Conservation (phyloP, 2,888 invertebrate genomes). For the Hedychridium roseum region DNA sequence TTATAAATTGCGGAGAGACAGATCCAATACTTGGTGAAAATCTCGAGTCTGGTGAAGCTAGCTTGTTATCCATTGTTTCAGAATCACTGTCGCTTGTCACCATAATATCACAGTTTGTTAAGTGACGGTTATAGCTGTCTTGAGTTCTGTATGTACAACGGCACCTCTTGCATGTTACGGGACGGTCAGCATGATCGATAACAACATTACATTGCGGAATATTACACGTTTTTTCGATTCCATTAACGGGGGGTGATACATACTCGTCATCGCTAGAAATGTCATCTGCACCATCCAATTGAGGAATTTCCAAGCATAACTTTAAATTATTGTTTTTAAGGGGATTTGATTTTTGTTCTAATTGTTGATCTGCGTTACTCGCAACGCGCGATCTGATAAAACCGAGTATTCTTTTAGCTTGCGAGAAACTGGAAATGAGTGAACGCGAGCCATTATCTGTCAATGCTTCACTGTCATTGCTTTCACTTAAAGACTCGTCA, state of each 20-base stretch:
- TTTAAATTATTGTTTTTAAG: constrained; percentile 30
- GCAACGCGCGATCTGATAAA: constrained; percentile 62
- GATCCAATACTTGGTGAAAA: constrained; percentile 49
- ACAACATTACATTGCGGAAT: constrained; percentile 42
- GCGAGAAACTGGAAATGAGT: constrained; percentile 65
- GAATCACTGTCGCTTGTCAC: constrained; percentile 85
- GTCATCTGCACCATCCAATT: constrained; percentile 77
- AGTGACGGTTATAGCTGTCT: constrained; percentile 82
- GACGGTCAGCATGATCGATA: constrained; percentile 70
- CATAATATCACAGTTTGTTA: constrained; percentile 80
- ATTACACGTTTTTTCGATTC: constrained; percentile 22
- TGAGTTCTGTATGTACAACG: constrained; percentile 86
- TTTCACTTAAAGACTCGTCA: constrained; percentile 67
- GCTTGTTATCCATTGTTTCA: constrained; percentile 67
- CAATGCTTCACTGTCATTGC: constrained; percentile 55
- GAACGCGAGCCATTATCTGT: constrained; percentile 63
- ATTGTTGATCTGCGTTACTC: constrained; percentile 9
- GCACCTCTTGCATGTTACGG: constrained; percentile 87
- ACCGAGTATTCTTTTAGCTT: constrained; percentile 63
- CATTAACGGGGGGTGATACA: constrained; percentile 32
- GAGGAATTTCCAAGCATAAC: constrained; percentile 65
- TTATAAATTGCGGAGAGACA: constrained; percentile 52
- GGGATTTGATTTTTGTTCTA: neutral
- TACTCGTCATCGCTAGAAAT: constrained; percentile 66
- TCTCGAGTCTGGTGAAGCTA: constrained; percentile 52